Percentiles rank a stretch among this genome's conserved stretches.
Conservation (phyloP, 2,888 invertebrate genomes). For the Latheticus oryzae region DNA sequence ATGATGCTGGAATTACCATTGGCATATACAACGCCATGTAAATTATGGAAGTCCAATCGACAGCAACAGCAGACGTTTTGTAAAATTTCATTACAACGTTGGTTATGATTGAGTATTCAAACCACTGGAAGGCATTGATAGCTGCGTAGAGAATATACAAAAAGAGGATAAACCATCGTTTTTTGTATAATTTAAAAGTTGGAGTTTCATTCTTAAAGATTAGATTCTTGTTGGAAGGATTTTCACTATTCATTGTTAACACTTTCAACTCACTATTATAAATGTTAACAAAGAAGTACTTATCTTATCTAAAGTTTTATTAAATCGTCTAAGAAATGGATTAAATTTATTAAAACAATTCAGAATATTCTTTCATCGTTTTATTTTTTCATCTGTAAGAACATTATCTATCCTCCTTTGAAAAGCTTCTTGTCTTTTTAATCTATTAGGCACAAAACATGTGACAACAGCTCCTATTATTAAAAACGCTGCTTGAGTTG, state of each 20-base stretch:
- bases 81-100: slow-evolving; percentile 84
- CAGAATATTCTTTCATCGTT: slow-evolving; percentile 1
- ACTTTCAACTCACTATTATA: neutral
- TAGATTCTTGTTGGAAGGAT: too few relatives aligned
- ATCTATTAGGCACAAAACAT: slow-evolving; percentile 49
- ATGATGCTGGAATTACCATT: slow-evolving; percentile 94
- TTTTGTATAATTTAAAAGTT: slow-evolving; percentile 75
- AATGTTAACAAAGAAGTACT: too few relatives aligned
- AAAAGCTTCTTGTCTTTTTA: slow-evolving; percentile 53
- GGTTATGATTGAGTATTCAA: slow-evolving; percentile 92
- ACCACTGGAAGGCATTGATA: slow-evolving; percentile 94
- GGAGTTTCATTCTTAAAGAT: too few relatives aligned
- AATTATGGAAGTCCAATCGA: slow-evolving; percentile 97
- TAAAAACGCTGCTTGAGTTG: slow-evolving; percentile 46
- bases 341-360: slow-evolving; percentile 55
- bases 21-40: slow-evolving; percentile 96
- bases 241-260: too few relatives aligned
- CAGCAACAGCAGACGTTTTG: slow-evolving; percentile 74
- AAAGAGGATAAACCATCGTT: slow-evolving; percentile 84
- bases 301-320: neutral
- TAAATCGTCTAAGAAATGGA: neutral
- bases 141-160: slow-evolving; percentile 90
- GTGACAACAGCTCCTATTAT: slow-evolving; percentile 50
- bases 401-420: slow-evolving; percentile 32
- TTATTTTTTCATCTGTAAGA: slow-evolving; percentile 1